Base-by-base conservation (phyloP, 2,113 vertebrate species). In the Lagopus muta region DNA sequence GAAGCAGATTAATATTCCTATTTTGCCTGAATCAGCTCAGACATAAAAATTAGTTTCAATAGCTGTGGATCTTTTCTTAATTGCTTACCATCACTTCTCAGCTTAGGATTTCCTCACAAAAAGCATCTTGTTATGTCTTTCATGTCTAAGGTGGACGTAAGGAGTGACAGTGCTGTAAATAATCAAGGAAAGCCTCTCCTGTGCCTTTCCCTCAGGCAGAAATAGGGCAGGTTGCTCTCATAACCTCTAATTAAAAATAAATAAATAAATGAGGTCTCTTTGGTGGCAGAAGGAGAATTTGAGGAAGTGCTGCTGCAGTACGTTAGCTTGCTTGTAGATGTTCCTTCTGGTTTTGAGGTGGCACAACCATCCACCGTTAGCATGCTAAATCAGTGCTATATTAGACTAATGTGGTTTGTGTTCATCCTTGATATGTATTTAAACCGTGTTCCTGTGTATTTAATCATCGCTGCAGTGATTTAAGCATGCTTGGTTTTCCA, bases 311-410 rank as follows among this genome's bases (percentile, higher is more conserved):
- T 18, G 4, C 19, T 28, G 28, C 13, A 36, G 25, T 47, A 42
- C 78, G 60, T 60, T 9, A 86, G 54, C 43, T 54, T 42, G 25
- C 11, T 11, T 24, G 2, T 45, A 7, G 27, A 16, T 42, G 17
- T 74, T 60, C 10, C 43, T 45, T 58, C 76, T 34, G 1, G 21
- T 58, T 61, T 9, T 11, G 6, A 75, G 38, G 28, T 66, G 71
- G 61, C 57, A 21, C 18, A 42, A 7, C 57, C 38, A 11, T 61
- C 38, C 48, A 48, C 60, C 32, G 70, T 65, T 5, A 40, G 55
- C 17, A 8, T 25, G 57, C 34, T 18, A 8, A 8, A 9, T 19
- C 77, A 55, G 8, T 0, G 0, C 47, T 13, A 0, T 11, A 3
- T 42, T 64, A 36, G 84, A n/a, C 70, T 24, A 16, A 20, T 45